Percentiles rank a stretch among this genome's conserved stretches.
These are phyloP conservation scores for Elaphurus davidianus DNA, from an alignment of 2,113 vertebrate genomes.

Conservation along the genomic window DNA sequence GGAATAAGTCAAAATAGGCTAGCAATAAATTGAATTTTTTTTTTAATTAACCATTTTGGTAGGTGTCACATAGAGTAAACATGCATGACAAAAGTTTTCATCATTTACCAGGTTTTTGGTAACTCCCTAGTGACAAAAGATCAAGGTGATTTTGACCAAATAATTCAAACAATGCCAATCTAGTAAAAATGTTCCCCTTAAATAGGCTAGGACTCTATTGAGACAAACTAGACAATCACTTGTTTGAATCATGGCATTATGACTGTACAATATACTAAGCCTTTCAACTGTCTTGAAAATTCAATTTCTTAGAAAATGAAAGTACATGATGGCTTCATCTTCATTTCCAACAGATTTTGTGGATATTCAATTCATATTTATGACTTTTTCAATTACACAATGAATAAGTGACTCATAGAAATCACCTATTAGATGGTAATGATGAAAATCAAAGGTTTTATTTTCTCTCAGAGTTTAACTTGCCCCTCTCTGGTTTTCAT, in stretches of 20 bases:
- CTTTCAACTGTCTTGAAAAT: conserved; percentile 44
- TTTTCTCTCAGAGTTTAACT: background rate
- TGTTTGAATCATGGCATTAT: background rate
- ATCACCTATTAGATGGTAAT: conserved; percentile 28
- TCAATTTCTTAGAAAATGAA: conserved; percentile 28
- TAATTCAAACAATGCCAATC: background rate
- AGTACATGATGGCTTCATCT: background rate
- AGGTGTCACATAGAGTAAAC: background rate
- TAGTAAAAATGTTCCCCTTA: background rate
- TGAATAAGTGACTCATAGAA: conserved; percentile 36
- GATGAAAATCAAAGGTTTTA: background rate
- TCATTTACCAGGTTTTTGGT: background rate
- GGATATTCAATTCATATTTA: background rate
- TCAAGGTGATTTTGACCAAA: background rate
- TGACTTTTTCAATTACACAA: conserved; percentile 11
- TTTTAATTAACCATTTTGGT: background rate
- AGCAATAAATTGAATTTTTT: background rate
- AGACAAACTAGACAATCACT: background rate
- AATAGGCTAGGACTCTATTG: background rate
- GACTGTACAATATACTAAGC: background rate
- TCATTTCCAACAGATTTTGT: conserved; percentile 25
- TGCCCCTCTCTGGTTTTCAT: background rate
- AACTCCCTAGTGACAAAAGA: background rate
- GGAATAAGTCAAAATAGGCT: background rate
- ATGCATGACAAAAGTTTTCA: background rate